Conservation (phyloP, 2,888 invertebrate species). For the Atherix ibis region DNA sequence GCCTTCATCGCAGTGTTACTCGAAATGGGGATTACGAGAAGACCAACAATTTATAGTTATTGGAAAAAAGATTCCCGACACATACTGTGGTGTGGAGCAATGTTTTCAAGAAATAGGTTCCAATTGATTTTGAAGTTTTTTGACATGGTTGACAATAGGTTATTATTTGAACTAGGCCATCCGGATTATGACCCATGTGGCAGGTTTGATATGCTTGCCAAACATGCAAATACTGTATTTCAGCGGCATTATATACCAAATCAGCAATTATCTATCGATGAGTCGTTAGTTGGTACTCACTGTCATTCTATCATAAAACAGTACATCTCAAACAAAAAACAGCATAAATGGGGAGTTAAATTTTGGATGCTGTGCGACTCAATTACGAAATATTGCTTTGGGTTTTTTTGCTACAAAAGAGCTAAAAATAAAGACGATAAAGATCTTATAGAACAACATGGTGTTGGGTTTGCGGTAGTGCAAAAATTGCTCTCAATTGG, state of each 20-base stretch:
- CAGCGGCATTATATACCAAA: constrained; percentile 4
- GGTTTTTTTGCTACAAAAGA: constrained; percentile 3
- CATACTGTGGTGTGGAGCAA: constrained; percentile 4
- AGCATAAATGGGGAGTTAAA: constrained; percentile 3
- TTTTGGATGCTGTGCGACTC: constrained; percentile 5
- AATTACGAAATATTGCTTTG: too few relatives aligned
- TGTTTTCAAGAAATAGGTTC: constrained; percentile 7
- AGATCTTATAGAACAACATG: constrained; percentile 2
- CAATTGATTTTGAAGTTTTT: constrained; percentile 3
- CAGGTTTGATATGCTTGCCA: constrained; percentile 2
- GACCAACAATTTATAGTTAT: constrained; percentile 3
- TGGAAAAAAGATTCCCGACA: constrained; percentile 3
- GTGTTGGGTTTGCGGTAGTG: constrained; percentile 3
- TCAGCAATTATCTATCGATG: constrained; percentile 14
- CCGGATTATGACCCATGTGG: constrained; percentile 3
- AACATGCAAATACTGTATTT: constrained; percentile 5
- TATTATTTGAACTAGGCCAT: constrained; percentile 3
- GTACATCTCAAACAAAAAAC: constrained; percentile 2
- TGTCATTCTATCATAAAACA: constrained; percentile 2
- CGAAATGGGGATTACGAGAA: too few relatives aligned
- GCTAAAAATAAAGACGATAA: constrained; percentile 2
- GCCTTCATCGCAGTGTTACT: constrained; percentile 5
- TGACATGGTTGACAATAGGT: constrained; percentile 1
- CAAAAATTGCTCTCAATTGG: too few relatives aligned
- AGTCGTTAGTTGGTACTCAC: constrained; percentile 5